These are phyloP conservation scores for Ladona fulva DNA, from an alignment of 1,140 invertebrate species.

Conservation along the genomic window DNA sequence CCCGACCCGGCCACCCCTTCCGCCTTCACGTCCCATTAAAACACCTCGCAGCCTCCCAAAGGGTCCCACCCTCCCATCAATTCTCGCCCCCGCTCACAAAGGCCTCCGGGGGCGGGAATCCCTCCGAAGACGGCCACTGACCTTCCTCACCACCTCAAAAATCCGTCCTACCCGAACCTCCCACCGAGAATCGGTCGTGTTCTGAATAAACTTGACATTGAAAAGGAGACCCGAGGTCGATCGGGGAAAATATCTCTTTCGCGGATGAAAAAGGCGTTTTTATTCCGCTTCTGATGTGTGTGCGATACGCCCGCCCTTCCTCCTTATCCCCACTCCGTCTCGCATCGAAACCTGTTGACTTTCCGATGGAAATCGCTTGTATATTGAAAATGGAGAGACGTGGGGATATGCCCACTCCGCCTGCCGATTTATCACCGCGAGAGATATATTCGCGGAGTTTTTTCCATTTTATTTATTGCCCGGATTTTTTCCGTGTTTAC, in stretches of 20 bases:
- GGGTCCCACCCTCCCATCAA: background rate
- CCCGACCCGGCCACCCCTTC: background rate
- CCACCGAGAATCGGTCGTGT: background rate
- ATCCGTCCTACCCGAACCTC: background rate
- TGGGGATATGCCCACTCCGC: no score
- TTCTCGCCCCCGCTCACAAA: background rate
- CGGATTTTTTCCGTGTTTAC: no score
- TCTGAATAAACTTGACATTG: conserved; percentile 5
- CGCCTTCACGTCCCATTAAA: background rate
- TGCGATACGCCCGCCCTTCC: no score
- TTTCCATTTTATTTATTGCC: no score
- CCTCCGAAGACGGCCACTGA: background rate
- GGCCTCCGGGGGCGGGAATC: background rate
- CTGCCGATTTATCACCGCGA: no score
- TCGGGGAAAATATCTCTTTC: no score
- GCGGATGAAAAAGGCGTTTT: no score
- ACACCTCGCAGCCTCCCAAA: background rate
- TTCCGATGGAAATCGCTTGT: background rate
- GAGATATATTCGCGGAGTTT: no score
- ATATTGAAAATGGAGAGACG: background rate
- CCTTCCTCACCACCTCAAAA: no score
- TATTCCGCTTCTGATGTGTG: background rate
- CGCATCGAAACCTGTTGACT: background rate
- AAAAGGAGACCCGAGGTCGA: background rate
- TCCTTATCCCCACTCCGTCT: background rate